Evolutionary conservation across 1,140 invertebrate species (phyloP).

Genomic region (Amphibalanus amphitrite): DNA sequence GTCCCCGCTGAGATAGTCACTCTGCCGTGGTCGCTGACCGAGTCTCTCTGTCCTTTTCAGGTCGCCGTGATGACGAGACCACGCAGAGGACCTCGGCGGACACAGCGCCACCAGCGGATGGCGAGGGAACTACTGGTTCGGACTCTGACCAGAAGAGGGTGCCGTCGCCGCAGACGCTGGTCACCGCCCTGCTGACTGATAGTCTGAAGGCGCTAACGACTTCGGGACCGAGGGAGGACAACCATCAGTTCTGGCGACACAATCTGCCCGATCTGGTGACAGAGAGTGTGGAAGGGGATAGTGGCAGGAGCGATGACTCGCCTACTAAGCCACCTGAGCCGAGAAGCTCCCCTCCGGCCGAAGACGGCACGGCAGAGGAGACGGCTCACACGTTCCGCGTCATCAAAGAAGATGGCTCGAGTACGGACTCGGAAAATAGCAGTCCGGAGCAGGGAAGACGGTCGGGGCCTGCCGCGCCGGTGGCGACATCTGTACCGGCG

Average conservation of each 20-base stretch:
- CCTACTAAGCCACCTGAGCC: no score
- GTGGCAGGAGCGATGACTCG: no score
- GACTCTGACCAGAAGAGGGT: background rate
- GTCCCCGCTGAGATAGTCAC: no score
- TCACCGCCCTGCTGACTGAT: background rate
- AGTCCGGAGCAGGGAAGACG: background rate
- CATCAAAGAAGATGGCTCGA: background rate
- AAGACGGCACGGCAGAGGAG: background rate
- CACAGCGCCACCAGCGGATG: background rate
- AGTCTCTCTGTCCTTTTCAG: background rate
- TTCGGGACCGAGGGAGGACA: background rate
- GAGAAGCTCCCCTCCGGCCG: no score
- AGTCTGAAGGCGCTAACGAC: background rate
- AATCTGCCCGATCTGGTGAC: background rate
- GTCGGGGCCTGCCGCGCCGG: no score
- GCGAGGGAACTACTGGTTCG: background rate
- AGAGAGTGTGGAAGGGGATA: background rate
- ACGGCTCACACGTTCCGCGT: background rate
- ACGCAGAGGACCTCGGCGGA: background rate
- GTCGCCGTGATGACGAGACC: background rate
- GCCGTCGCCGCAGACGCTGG: background rate
- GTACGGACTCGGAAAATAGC: background rate
- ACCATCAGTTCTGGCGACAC: background rate
- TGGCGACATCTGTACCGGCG: background rate
- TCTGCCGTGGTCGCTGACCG: background rate